Base-by-base conservation (phyloP, 2,113 vertebrate genomes). In the Vireo altiloquus region DNA sequence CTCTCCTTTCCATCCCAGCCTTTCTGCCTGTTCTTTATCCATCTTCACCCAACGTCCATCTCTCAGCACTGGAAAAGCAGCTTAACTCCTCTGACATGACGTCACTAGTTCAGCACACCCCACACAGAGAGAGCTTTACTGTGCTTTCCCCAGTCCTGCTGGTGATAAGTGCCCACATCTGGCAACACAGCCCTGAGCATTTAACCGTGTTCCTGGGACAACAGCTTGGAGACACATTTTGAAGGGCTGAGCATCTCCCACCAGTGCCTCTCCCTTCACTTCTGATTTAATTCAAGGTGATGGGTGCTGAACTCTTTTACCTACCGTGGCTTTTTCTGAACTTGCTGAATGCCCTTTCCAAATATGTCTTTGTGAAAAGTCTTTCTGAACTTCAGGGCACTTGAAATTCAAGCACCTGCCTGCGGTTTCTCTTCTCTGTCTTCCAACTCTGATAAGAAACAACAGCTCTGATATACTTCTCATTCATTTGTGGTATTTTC, bases 381-480 rank as follows among this genome's bases (percentile, higher is more conserved):
- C 93, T 68, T 53, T 65, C 89, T 93, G 76, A 90, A 96, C 94
- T 92, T 78, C 86, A 78, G 83, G 89, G 83, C 76, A 74, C 83
- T 84, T 61, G 16, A 88, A 76, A 84, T 90, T 47, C 15, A 25
- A 91, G 69, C 19, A 40, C 24, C 47, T 83, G 71, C 64, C 82
- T 60, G 50, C 7, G 1, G 39, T 24, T 15, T 74, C 68, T 56
- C 71, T 37, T 80, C 39, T 81, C 42, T 37, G 20, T n/a, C 69
- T 91, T 88, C 75, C 79, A 85, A 10, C 70, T 72, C 28, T 22
- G 66, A n/a, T n/a, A 82, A 71, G 52, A 64, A 90, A 75, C n/a
- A 78, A 72, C 60, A 31, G 33, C 49, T 83, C 46, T 59, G 42
- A 82, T 5, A 21, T 1, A 47, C 12, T 60, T 66, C 80, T 91